These are phyloP conservation scores for Drosophila vallismaia DNA, from an alignment of 2,888 invertebrate genomes.

Conservation along the genomic window DNA sequence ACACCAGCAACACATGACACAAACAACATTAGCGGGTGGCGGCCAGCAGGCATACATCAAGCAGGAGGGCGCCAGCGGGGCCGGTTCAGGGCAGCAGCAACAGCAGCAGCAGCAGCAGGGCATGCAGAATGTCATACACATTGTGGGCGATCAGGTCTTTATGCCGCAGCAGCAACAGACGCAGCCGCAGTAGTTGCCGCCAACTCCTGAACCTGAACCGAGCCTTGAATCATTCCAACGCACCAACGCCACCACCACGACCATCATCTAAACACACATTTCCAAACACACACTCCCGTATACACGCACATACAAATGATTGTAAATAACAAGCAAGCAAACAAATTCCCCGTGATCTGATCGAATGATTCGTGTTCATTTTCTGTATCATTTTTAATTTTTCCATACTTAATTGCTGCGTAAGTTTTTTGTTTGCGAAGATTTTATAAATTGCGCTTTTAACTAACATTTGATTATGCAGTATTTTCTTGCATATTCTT, in stretches of 20 bases:
- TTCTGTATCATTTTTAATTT: conserved; percentile 60
- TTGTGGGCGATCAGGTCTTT: conserved; percentile 80
- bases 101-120: conserved; percentile 51
- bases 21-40: conserved; percentile 63
- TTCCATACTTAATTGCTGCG: conserved; percentile 49
- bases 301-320: conserved; percentile 34
- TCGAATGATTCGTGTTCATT: conserved; percentile 64
- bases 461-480: conserved; percentile 57
- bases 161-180: conserved; percentile 62
- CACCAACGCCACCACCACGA: conserved; percentile 26
- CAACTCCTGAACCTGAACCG: conserved; percentile 9
- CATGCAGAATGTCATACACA: conserved; percentile 81
- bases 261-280: conserved; percentile 33
- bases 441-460: conserved; percentile 40
- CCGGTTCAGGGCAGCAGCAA: conserved; percentile 48
- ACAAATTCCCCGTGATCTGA: conserved; percentile 61
- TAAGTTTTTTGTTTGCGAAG: conserved; percentile 58
- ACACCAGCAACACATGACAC: conserved; percentile 65
- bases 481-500: conserved; percentile 77
- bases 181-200: conserved; percentile 32
- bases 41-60: conserved; percentile 69
- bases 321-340: conserved; percentile 62
- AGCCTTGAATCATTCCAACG: conserved; percentile 64
- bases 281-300: conserved; percentile 27
- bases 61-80: conserved; percentile 52